phyloP scores from a whole-genome alignment of 2,888 invertebrate genomes.

The Therioaphis trifolii region DNA sequence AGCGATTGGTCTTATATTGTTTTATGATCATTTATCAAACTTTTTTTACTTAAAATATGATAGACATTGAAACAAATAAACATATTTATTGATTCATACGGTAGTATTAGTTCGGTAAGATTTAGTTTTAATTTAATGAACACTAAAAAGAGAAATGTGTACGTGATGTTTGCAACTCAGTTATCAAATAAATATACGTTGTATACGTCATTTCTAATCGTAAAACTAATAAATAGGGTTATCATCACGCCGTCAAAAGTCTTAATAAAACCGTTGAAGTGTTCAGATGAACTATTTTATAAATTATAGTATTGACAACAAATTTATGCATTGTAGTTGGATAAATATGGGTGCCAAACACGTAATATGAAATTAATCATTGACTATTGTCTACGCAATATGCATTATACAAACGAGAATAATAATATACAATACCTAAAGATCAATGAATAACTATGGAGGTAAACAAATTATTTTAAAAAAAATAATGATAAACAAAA shows the following conservation, averaged over 20 bases:
- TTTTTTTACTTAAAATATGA: constrained; percentile 17
- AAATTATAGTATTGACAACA: neutral
- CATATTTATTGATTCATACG: neutral
- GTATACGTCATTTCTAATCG: constrained; percentile 27
- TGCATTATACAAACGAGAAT: no score
- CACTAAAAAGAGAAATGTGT: constrained; percentile 29
- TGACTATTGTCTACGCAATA: no score
- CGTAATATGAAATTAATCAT: neutral
- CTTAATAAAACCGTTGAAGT: constrained; percentile 6
- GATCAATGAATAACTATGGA: no score
- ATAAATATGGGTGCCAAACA: neutral
- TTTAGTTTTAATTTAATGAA: neutral
- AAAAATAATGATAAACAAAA: no score
- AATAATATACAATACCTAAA: no score
- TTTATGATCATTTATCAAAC: neutral
- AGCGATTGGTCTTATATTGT: constrained; percentile 5
- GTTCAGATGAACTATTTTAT: neutral
- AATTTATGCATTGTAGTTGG: neutral
- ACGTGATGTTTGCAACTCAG: constrained; percentile 23
- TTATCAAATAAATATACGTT: constrained; percentile 39
- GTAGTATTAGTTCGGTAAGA: neutral
- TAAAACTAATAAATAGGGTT: constrained; percentile 44
- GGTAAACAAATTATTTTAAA: no score
- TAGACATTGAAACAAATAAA: neutral
- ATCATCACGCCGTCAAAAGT: constrained; percentile 21